Conservation (phyloP, 2,888 invertebrate species). For the Elysia crispata region DNA sequence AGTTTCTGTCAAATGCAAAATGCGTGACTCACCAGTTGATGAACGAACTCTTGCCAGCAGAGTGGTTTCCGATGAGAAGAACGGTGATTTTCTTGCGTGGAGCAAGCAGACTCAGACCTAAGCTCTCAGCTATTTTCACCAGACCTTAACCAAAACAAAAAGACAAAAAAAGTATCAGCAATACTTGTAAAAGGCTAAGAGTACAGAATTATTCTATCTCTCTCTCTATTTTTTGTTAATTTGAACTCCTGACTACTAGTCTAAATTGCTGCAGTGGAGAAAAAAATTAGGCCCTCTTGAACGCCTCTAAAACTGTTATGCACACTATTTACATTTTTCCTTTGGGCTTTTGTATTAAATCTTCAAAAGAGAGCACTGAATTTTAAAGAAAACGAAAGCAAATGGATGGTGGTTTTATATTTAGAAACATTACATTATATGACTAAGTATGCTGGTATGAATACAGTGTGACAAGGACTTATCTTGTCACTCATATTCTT, state of each 20-base stretch:
- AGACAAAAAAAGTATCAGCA: background rate
- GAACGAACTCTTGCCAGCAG: conserved; percentile 82
- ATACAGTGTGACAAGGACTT: too few relatives aligned
- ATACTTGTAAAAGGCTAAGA: background rate
- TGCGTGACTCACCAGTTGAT: conserved; percentile 80
- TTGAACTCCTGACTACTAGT: background rate
- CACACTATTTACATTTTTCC: too few relatives aligned
- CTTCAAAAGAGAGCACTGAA: too few relatives aligned
- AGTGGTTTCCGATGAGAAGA: conserved; percentile 81
- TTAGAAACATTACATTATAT: too few relatives aligned
- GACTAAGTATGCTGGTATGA: too few relatives aligned
- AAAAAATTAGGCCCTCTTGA: too few relatives aligned
- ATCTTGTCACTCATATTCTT: too few relatives aligned
- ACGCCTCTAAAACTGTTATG: too few relatives aligned
- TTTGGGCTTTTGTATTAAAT: too few relatives aligned
- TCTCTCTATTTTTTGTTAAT: background rate
- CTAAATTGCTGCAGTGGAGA: background rate
- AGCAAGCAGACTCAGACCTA: conserved; percentile 78
- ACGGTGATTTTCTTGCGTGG: conserved; percentile 81
- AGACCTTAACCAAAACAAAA: conserved; percentile 75
- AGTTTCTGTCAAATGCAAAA: too few relatives aligned
- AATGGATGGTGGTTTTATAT: too few relatives aligned
- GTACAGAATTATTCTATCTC: background rate
- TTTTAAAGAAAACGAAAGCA: too few relatives aligned
- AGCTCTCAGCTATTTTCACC: conserved; percentile 78